Evolutionary conservation across 2,797 vertebrate genomes (phyloP).

Genomic region (Bucorvus abyssinicus): DNA sequence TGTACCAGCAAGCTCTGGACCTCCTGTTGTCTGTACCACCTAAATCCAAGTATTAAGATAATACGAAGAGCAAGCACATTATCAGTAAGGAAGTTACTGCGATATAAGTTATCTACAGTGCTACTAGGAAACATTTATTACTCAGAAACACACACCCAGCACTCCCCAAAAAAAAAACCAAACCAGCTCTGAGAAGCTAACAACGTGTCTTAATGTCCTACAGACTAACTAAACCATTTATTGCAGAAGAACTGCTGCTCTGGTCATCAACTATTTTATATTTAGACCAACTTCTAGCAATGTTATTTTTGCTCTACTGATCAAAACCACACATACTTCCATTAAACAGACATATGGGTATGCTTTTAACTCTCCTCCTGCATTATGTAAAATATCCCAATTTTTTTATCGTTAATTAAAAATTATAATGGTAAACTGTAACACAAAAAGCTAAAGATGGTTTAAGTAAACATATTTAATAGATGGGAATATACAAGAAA

Average conservation of each 20-base stretch:
- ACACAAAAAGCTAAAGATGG: neutral
- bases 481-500: neutral
- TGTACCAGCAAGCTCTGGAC: slow-evolving; percentile 85
- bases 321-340: neutral
- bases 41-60: slow-evolving; percentile 45
- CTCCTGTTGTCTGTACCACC: slow-evolving; percentile 91
- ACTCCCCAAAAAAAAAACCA: neutral
- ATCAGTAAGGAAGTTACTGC: neutral
- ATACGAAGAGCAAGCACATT: neutral
- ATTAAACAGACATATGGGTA: neutral
- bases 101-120: neutral
- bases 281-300: neutral
- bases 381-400: neutral
- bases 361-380: neutral
- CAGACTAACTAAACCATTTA: neutral
- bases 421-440: neutral
- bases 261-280: neutral
- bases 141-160: neutral
- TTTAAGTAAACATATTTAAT: neutral
- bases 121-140: neutral
- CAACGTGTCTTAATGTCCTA: neutral
- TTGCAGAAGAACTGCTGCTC: neutral
- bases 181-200: neutral
- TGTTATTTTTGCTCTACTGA: neutral
- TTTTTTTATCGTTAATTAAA: neutral